These are phyloP conservation scores for Smithornis capensis DNA, from an alignment of 2,113 vertebrate genomes.

Conservation along the genomic window DNA sequence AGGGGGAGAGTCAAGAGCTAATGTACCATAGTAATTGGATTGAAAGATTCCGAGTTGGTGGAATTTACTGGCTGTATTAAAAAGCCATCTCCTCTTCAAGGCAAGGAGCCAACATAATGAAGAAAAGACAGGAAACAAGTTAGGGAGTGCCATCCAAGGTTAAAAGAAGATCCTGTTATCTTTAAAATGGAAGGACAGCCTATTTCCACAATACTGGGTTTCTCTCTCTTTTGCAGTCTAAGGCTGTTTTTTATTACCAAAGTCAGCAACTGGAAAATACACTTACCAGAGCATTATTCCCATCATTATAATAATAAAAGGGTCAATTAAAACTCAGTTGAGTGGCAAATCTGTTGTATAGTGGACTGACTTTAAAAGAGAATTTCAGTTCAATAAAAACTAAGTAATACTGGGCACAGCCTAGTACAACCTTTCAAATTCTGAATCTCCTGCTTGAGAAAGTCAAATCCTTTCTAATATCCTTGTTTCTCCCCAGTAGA, in stretches of 20 bases:
- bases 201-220: conserved; percentile 11
- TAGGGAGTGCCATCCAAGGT: neutral
- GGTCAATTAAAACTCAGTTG: conserved; percentile 43
- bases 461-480: neutral
- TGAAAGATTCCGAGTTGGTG: conserved; percentile 62
- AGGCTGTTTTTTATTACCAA: conserved; percentile 26
- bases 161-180: conserved; percentile 31
- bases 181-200: conserved; percentile 20
- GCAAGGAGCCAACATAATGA: conserved; percentile 48
- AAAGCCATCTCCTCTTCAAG: conserved; percentile 57
- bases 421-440: neutral
- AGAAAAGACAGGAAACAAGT: conserved; percentile 63
- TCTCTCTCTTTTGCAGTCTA: neutral
- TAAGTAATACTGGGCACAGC: neutral
- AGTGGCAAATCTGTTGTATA: conserved; percentile 25
- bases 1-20: conserved; percentile 64
- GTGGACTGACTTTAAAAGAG: neutral
- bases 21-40: conserved; percentile 80
- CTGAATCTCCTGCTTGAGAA: neutral
- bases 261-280: conserved; percentile 44
- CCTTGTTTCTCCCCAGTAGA: neutral
- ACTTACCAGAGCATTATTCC: conserved; percentile 34
- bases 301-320: conserved; percentile 37
- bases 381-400: neutral
- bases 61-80: conserved; percentile 77